Conservation (phyloP, 2,113 vertebrate genomes). For the Polyodon spathula region DNA sequence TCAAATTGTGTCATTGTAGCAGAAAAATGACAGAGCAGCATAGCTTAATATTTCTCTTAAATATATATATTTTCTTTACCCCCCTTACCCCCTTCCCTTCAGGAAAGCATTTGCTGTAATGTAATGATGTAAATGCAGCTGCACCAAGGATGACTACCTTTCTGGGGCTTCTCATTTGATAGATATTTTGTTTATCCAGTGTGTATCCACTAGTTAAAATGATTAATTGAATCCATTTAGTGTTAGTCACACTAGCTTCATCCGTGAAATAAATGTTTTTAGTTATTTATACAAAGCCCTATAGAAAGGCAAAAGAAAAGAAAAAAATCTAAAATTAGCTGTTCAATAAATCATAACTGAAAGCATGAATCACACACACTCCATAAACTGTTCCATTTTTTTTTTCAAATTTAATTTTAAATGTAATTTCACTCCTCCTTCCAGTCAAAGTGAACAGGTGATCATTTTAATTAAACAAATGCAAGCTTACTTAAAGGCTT, state of each 20-base stretch:
- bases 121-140: conserved; percentile 19
- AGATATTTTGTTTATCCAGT: conserved; percentile 26
- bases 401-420: too few relatives aligned
- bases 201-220: conserved; percentile 32
- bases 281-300: too few relatives aligned
- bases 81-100: conserved; percentile 24
- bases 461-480: too few relatives aligned
- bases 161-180: conserved; percentile 42
- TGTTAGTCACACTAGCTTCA: conserved; percentile 22
- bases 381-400: too few relatives aligned
- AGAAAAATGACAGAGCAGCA: conserved; percentile 32
- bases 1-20: conserved; percentile 29
- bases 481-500: too few relatives aligned
- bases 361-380: too few relatives aligned
- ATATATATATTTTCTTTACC: conserved; percentile 20
- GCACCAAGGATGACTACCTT: conserved; percentile 48
- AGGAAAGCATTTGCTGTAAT: conserved; percentile 29
- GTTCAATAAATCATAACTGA: too few relatives aligned
- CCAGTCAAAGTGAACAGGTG: too few relatives aligned
- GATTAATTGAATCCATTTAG: conserved; percentile 49
- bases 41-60: conserved; percentile 38
- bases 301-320: too few relatives aligned
- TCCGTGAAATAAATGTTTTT: conserved; percentile 9
- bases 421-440: too few relatives aligned
- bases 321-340: too few relatives aligned